Percentiles rank a stretch among this genome's conserved stretches.
These are phyloP conservation scores for Lerema accius DNA, from an alignment of 1,140 invertebrate genomes.

Conservation along the genomic window DNA sequence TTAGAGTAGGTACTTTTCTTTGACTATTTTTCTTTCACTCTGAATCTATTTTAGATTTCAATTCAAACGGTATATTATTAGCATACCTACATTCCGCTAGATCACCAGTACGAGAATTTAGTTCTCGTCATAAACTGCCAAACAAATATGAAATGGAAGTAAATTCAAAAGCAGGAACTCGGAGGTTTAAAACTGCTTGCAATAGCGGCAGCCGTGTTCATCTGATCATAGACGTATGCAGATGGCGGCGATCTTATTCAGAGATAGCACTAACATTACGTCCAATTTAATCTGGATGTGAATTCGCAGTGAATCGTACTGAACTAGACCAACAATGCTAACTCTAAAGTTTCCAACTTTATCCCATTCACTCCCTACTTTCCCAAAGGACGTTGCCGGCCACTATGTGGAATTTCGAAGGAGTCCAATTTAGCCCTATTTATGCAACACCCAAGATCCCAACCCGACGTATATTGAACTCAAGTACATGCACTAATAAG, in stretches of 20 bases:
- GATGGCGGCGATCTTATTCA: slow-evolving; percentile 56
- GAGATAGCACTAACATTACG: slow-evolving; percentile 55
- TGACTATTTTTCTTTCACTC: too few relatives aligned
- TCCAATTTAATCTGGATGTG: slow-evolving; percentile 67
- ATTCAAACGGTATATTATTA: too few relatives aligned
- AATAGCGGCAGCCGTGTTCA: slow-evolving; percentile 6
- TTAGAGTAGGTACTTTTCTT: too few relatives aligned
- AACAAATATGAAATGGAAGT: not conserved
- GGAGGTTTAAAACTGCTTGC: slow-evolving; percentile 1
- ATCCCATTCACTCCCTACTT: slow-evolving; percentile 35
- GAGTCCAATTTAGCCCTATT: slow-evolving; percentile 69
- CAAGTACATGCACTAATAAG: slow-evolving; percentile 40
- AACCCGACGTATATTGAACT: slow-evolving; percentile 45
- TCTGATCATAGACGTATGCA: slow-evolving; percentile 36
- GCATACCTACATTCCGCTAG: not conserved
- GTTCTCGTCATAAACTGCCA: slow-evolving; percentile 1
- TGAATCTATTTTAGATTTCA: too few relatives aligned
- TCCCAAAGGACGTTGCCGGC: slow-evolving; percentile 53
- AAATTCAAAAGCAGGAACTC: slow-evolving; percentile 3
- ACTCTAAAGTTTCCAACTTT: slow-evolving; percentile 72
- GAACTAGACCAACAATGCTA: slow-evolving; percentile 65
- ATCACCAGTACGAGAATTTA: not conserved
- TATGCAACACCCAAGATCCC: slow-evolving; percentile 58
- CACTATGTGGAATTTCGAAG: slow-evolving; percentile 62
- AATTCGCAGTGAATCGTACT: slow-evolving; percentile 57